These are phyloP conservation scores for Calcarius lapponicus DNA, from an alignment of 2,797 vertebrate genomes.

Conservation along the genomic window DNA sequence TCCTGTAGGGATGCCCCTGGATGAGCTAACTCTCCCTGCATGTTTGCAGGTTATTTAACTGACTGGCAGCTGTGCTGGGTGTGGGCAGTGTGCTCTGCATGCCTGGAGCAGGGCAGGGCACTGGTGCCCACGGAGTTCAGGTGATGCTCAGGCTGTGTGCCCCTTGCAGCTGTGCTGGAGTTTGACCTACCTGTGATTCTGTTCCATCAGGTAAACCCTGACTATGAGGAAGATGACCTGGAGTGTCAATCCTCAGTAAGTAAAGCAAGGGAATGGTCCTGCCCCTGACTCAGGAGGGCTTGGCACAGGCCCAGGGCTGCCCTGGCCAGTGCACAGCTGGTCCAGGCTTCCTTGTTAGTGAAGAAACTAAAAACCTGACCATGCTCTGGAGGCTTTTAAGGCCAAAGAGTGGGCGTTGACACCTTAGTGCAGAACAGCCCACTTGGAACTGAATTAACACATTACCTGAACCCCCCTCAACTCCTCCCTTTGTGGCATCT, in stretches of 20 bases:
- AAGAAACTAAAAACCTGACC: not conserved
- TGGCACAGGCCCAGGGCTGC: not conserved
- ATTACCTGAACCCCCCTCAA: not conserved
- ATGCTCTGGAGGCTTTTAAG: not conserved
- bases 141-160: not conserved
- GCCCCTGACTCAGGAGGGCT: constrained; percentile 58
- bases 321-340: not conserved
- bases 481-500: not conserved
- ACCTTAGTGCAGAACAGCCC: not conserved
- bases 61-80: not conserved
- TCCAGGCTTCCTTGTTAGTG: not conserved
- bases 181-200: constrained; percentile 80
- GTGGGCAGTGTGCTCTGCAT: not conserved
- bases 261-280: constrained; percentile 71
- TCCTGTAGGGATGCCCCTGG: not conserved
- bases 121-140: not conserved
- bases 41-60: not conserved
- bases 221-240: constrained; percentile 85
- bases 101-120: not conserved
- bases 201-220: constrained; percentile 84
- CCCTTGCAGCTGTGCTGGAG: constrained; percentile 17
- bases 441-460: not conserved
- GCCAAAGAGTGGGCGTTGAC: not conserved
- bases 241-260: constrained; percentile 83
- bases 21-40: fast-evolving